These are phyloP conservation scores for Actinemys pallida DNA, from an alignment of 2,113 vertebrate genomes.

Conservation along the genomic window DNA sequence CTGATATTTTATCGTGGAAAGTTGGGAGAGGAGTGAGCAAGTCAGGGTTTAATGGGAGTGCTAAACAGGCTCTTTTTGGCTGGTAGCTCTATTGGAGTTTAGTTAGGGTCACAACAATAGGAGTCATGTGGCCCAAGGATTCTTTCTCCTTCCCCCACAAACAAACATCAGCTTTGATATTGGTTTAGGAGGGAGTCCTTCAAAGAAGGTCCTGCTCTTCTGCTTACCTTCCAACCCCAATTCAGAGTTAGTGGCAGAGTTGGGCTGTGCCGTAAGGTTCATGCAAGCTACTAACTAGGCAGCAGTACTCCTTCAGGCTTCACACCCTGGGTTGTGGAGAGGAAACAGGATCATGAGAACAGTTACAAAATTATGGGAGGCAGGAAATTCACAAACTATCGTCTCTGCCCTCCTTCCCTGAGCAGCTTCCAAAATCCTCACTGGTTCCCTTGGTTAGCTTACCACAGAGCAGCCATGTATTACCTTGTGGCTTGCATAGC, in stretches of 20 bases:
- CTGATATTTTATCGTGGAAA: background rate
- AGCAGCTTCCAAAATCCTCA: background rate
- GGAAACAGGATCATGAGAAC: background rate
- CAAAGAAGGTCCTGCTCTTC: background rate
- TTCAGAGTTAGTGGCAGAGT: background rate
- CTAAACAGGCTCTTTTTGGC: conserved; percentile 5
- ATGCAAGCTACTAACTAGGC: background rate
- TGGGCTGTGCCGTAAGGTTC: background rate
- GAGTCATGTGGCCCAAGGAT: conserved; percentile 46
- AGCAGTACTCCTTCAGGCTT: background rate
- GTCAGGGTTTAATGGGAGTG: background rate
- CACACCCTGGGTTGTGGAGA: background rate
- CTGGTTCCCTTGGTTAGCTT: background rate
- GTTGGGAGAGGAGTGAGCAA: background rate
- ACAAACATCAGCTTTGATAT: background rate
- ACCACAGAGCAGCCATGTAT: rapidly evolving
- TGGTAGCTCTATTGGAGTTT: conserved; percentile 29
- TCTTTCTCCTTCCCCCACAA: background rate
- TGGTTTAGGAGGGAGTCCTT: conserved; percentile 10
- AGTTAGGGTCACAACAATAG: conserved; percentile 21
- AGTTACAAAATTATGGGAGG: background rate
- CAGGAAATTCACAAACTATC: background rate
- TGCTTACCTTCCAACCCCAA: background rate
- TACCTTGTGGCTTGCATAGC: background rate
- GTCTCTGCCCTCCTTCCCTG: background rate